Evolutionary conservation across 1,140 invertebrate genomes (phyloP), one percentile per base, ranked within the genome.

Genomic region (Rhynchophorus ferrugineus): DNA sequence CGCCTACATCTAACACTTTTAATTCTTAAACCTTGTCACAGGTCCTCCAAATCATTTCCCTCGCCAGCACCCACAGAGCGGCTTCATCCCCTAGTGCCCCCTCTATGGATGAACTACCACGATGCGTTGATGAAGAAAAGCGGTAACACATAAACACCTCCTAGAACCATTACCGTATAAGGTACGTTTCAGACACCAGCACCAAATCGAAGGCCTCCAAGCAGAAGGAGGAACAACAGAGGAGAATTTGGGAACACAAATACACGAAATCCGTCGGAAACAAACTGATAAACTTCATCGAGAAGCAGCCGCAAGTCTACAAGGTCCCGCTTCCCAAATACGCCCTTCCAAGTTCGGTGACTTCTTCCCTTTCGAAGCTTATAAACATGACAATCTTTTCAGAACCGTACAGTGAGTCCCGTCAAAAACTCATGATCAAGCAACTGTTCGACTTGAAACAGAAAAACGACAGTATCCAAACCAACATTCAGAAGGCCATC

Each of bases 401-500:
- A n/a, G n/a, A n/a, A n/a, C n/a, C n/a, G n/a, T n/a, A n/a, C n/a
- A 29, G 11, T 29, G 24, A 29, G 11, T 6, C 21, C 1, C 24
- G 35, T 16, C 48, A 57, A 36, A 48, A 54, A 37, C 41, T 47
- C 24, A 57, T 62, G 54, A 21, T 62, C 19, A 43, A 51, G 2
- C 56, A 62, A 16, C 34, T 62, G 0, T 19, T 46, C 8, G 42
- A 21, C 1, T 19, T 61, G 18, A 62, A 61, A 41, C 8, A 43
- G 8, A 49, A 58, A 41, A 63, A 63, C 35, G 54, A 57, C 11
- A 42, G 51, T 24, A 59, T 63, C 36, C 54, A 61, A 45, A 46
- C 18, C 9, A 63, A 63, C 45, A 61, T 64, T 7, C 57, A 64
- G 36, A 62, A 64, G 35, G 57, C 61, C 2, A 62, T 66, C 14